Base-by-base conservation (phyloP, 2,113 vertebrate genomes). In the Acrocephalus kingi region DNA sequence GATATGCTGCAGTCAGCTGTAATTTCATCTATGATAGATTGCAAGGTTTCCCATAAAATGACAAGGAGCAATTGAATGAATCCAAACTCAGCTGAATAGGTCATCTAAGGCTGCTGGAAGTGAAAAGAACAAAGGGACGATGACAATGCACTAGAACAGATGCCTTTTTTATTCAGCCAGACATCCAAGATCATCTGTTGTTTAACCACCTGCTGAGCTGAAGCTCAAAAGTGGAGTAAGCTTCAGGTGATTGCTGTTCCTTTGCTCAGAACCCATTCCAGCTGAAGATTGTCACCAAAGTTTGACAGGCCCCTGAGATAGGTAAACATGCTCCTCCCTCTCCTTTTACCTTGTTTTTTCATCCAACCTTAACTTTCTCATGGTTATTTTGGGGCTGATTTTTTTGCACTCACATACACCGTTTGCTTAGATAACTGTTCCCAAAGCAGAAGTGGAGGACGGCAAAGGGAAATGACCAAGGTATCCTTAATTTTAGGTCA, bases 271-370 rank as follows among this genome's bases (percentile, higher is more conserved):
- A 28, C 11, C 9, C 18, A 9, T 46, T 46, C 30, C 31, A 68
- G 8, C 39, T 77, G 41, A 63, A 58, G 24, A 39, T 6, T 55
- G 16, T 15, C 27, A 54, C n/a, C 35, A 30, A 33, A 62, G 11
- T 31, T 15, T 54, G 13, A 24, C 15, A 73, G 22, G 24, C 30
- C 18, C 74, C 64, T 58, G 43, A 71, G 11, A 23, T 0, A 69
- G 4, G 6, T 7, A 23, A 31, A 27, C 0, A 0, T 13, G 8
- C 20, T 68, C 15, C 9, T 84, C 10, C 22, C 7, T 71, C 37
- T 76, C 17, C 4, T 49, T 83, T 64, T 23, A 12, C 16, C 6
- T 2, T 39, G 6, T 0, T 8, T 64, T 88, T 90, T 73, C 17
- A 88, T 27, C n/a, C 54, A 54, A 5, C 11, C 5, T 77, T 73